phyloP scores from a whole-genome alignment of 2,113 vertebrate species.

The Mobula hypostoma region DNA sequence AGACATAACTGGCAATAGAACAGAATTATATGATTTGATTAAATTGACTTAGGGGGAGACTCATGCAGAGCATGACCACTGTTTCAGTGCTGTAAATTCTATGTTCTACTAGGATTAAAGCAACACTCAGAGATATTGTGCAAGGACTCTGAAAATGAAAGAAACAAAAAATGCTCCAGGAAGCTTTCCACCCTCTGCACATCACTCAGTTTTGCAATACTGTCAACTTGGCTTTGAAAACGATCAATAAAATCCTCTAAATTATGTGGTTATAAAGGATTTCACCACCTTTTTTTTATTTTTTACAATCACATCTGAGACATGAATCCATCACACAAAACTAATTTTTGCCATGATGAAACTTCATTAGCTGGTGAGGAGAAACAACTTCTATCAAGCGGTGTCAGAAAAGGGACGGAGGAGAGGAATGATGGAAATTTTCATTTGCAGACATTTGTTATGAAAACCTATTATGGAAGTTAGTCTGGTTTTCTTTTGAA shows the following conservation, averaged over 20 bases:
- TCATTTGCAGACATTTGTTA: not conserved
- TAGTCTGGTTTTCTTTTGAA: not conserved
- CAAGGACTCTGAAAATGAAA: not conserved
- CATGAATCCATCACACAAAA: not conserved
- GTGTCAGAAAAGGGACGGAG: not conserved
- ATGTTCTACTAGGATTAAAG: not conserved
- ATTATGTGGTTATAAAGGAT: not conserved
- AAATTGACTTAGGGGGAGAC: not conserved
- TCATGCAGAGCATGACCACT: not conserved
- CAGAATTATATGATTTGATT: not conserved
- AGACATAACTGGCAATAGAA: not conserved
- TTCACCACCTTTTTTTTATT: not conserved
- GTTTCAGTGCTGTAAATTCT: not conserved
- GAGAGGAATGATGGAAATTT: not conserved
- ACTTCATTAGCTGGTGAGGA: not conserved
- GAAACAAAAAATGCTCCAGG: not conserved
- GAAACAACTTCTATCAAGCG: not conserved
- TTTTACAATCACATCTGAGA: not conserved
- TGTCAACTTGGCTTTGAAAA: not conserved
- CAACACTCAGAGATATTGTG: not conserved
- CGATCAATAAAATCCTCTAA: not conserved
- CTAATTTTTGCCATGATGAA: constrained; percentile 9
- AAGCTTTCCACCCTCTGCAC: not conserved
- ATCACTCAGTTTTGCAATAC: not conserved
- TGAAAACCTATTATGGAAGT: not conserved